Base-by-base conservation (phyloP, 2,113 vertebrate species). In the Hyaena hyaena region DNA sequence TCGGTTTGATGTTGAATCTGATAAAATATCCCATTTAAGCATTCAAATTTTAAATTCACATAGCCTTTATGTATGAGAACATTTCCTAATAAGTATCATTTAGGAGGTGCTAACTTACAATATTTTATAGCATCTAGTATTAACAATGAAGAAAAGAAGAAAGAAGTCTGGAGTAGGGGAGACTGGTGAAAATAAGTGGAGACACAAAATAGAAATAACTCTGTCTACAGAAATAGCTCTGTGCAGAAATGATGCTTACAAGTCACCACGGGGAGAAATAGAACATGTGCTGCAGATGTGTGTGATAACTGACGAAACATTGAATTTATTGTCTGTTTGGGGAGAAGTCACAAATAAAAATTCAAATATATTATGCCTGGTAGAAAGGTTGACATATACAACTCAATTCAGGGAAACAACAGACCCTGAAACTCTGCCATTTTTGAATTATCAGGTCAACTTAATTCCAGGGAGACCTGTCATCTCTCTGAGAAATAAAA, bases 1-100 rank as follows among this genome's bases (percentile, higher is more conserved):
- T 97, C 14, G 4, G 21, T 93, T 95, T 95, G 95, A 95, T 97
- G 74, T 86, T 95, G 87, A 97, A 84, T 89, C 97, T 98, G 96
- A 98, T 97, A 96, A 97, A 97, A 84, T 97, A 87, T 84, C 45
- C 84, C 33, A 43, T 95, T 96, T 71, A 43, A 91, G 24, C 61
- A 97, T 82, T 97, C 84, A 97, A 84, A 88, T 97, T 87, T 97
- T 90, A 96, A 39, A 96, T 97, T 96, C 93, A 21, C 15, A 93
- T 2, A 92, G 26, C 68, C 73, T 96, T 74, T 96, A 93, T 28
- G 10, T 88, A 48, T 48, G 31, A 96, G 50, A 79, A 58, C 17
- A 26, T 86, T 88, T 91, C 35, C n/a, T 95, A 97, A 65, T 90
- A 97, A 93, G 39, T 63, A 88, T 88, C 33, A 97, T 79, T 97